These are phyloP conservation scores for Rhagoletis pomonella DNA, from an alignment of 1,140 invertebrate genomes.

Conservation along the genomic window DNA sequence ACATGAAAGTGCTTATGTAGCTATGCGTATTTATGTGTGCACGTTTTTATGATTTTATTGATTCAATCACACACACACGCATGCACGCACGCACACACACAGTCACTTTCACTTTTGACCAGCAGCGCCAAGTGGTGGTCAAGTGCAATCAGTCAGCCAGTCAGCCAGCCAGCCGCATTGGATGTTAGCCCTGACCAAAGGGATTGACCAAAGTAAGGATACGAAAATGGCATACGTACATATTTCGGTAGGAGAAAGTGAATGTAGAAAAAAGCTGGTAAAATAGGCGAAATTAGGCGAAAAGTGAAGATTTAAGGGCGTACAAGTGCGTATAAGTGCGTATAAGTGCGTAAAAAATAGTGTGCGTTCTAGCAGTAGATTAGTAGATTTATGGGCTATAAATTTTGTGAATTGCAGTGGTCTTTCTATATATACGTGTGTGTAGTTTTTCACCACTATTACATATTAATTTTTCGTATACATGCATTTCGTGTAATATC, in stretches of 20 bases:
- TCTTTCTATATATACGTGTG: not conserved
- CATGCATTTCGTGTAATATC: not conserved
- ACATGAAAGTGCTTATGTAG: not conserved
- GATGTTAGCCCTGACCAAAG: conserved; percentile 9
- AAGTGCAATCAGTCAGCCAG: conserved; percentile 25
- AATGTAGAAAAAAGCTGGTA: not conserved
- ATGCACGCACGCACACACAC: too few species aligned
- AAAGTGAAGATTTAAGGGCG: not conserved
- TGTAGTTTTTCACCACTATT: too few species aligned
- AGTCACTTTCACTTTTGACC: not conserved
- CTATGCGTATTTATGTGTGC: not conserved
- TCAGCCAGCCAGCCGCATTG: not conserved
- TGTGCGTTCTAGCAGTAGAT: not conserved
- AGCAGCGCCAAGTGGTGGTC: not conserved
- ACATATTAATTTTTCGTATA: not conserved
- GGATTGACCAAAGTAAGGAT: not conserved
- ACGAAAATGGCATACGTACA: not conserved
- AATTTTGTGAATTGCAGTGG: not conserved
- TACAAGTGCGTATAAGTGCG: conserved; percentile 14
- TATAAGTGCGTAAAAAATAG: conserved; percentile 22
- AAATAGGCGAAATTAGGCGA: conserved; percentile 32
- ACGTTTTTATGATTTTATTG: conserved; percentile 38
- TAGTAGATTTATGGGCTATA: conserved; percentile 5
- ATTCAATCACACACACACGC: conserved; percentile 1
- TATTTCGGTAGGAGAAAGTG: not conserved